These are phyloP conservation scores for Cyanistes caeruleus DNA, from an alignment of 2,113 vertebrate genomes.

Conservation along the genomic window DNA sequence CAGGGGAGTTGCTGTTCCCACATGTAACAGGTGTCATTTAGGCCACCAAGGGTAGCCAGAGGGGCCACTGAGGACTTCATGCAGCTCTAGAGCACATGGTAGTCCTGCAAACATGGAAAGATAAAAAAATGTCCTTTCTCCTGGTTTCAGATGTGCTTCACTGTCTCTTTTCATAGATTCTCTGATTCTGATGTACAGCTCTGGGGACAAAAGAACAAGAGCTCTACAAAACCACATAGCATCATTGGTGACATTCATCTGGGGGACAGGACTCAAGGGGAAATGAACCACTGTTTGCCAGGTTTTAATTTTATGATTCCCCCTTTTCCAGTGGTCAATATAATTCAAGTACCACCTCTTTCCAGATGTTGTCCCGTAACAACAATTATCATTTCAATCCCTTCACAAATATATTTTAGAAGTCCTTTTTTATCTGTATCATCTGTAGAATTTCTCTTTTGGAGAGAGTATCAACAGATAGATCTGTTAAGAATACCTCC, in stretches of 20 bases:
- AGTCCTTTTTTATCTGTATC: neutral
- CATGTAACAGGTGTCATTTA: neutral
- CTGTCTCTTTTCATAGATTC: neutral
- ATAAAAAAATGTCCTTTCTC: neutral
- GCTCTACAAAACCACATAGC: neutral
- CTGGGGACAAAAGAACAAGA: neutral
- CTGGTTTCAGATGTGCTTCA: neutral
- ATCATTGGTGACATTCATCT: neutral
- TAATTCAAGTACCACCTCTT: neutral
- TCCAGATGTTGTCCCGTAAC: neutral
- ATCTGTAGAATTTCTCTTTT: neutral
- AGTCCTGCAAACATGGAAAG: neutral
- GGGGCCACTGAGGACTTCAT: neutral
- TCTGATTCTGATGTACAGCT: neutral
- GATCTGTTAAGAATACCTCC: neutral
- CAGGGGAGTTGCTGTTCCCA: neutral
- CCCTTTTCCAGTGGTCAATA: neutral
- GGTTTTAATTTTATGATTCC: neutral
- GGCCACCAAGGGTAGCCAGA: neutral
- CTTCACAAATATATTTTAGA: neutral
- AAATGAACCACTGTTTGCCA: neutral
- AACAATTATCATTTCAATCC: neutral
- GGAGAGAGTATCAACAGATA: neutral
- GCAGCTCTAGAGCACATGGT: rapidly evolving
- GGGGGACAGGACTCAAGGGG: neutral